Evolutionary conservation across 2,888 invertebrate species (phyloP), one percentile per base, ranked within the genome.

Genomic region (Campoletis raptor): DNA sequence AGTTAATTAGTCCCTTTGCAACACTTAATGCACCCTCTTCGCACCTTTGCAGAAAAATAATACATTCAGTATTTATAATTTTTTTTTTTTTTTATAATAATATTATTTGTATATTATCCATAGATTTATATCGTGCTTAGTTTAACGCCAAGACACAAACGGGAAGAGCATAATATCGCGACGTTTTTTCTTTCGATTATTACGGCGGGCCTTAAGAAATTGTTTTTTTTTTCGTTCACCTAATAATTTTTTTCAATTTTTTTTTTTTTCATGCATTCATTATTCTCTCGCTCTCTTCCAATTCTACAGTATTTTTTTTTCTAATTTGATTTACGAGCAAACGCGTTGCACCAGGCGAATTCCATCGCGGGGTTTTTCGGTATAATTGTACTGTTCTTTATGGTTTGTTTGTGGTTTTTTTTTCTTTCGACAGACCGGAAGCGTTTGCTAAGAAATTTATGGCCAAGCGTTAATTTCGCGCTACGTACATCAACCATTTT

Each of bases 121-220:
- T 89, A 81, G 85, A 87, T 86, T 81, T 76, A 88, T 90, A 89
- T 89, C 88, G 81, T 87, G 85, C 89, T 91, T 91, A 91, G 86
- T 91, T 88, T 40, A 85, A 89, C 88, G 90, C 87, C 90, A 90
- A 90, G 91, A 92, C 91, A 92, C 90, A 89, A 90, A 92, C 86
- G 90, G 92, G 89, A 92, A 92, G 91, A 92, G 89, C 90, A 90
- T 90, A 89, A 90, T 88, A 88, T 89, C 90, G 89, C 89, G 89
- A 92, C 89, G 87, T 89, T 89, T 70, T 70, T 79, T 78, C 69
- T 74, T 30, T 36, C 86, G 83, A 80, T 74, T 82, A 88, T 89
- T 88, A 88, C 78, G 77, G 85, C 87, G 84, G 85, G 76, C 78
- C 72, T 66, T 48, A 52, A 83, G 61, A 85, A 79, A 80, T 77